Base-by-base conservation (phyloP, 2,797 vertebrate species). In the Leuciscus waleckii region DNA sequence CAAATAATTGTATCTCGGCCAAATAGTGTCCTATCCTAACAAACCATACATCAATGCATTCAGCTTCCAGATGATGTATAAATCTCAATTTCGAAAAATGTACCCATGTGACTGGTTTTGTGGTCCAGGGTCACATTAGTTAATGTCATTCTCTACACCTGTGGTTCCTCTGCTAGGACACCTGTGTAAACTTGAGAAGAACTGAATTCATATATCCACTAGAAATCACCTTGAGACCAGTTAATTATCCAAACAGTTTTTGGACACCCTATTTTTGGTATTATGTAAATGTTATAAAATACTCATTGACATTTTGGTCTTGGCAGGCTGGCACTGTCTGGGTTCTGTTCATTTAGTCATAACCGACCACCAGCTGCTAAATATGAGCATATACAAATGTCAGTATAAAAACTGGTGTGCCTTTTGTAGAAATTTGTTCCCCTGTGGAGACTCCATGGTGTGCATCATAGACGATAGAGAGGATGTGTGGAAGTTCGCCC, bases 391-490 rank as follows among this genome's bases (percentile, higher is more conserved):
- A 21, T 80, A 16, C 35, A 80, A 68, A 80, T 68, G 61, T 67
- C 61, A 68, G 43, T 35, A 39, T 68, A 35, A 61, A 61, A 71
- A 37, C n/a, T 9, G 51, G 51, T 54, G 69, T 82, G 79, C 2
- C 11, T 17, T 19, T 76, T 85, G 51, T 91, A 99, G 98, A 91
- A 98, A 99, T 90, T 95, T 99, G 86, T 99, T 99, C 89, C 98
- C 98, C 0, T 99, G 98, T 56, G 98, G 98, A 0, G 98, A 99
- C 89, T 97, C 98, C 1, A 99, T 99, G 98, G 98, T 99, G 86
- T 99, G 98, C 93, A 99, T 99, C 78, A 99, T 99, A 17, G 98
- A 99, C 43, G 98, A 99, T 41, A 94, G 98, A 81, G 98, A 99
- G 88, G 98, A 99, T 7, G 98, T 99, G 79, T 99, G 98, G 98